Evolutionary conservation across 2,888 invertebrate genomes (phyloP), one percentile per base, ranked within the genome.

Genomic region (Lutraria lutraria): DNA sequence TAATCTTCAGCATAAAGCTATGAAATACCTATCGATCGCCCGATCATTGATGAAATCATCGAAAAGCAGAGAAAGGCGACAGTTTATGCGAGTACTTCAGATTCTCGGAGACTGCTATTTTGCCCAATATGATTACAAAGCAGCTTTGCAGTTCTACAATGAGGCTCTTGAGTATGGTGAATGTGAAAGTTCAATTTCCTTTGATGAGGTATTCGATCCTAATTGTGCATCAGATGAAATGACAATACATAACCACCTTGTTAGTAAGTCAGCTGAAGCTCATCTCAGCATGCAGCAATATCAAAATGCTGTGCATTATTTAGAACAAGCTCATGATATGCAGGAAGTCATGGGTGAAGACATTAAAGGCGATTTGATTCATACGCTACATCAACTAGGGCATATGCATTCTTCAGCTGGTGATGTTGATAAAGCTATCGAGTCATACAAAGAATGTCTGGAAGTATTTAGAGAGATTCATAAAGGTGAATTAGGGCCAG

Each of bases 251-350:
- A 96, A 96, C 91, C 96, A 96, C 90, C 93, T 96, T 3, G 94
- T 96, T 56, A 96, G 96, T 91, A 94, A 96, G 19, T 96, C 96
- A 76, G 96, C 96, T 0, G 95, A 96, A 89, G 96, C 96, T 10
- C 96, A 96, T 89, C 95, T 96, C 72, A 95, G 94, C 91, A 95
- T 95, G 94, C 95, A 95, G 86, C 95, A 96, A 89, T 96, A 96
- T 86, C 94, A 95, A 90, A 95, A 95, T 83, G 96, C 96, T 10
- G 95, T 95, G 10, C 94, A 95, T 68, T 96, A 96, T 89, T 93
- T 96, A 87, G 96, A 96, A 84, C 95, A 96, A 88, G 96, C 96
- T n/a, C 94, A 96, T 52, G 95, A 95, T 90, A 95, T 95, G 89
- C 96, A 96, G 90, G 95, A 95, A 88, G 95, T 95, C 15, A 93